Conservation (phyloP, 2,888 invertebrate species). For the Terebella lapidaria region DNA sequence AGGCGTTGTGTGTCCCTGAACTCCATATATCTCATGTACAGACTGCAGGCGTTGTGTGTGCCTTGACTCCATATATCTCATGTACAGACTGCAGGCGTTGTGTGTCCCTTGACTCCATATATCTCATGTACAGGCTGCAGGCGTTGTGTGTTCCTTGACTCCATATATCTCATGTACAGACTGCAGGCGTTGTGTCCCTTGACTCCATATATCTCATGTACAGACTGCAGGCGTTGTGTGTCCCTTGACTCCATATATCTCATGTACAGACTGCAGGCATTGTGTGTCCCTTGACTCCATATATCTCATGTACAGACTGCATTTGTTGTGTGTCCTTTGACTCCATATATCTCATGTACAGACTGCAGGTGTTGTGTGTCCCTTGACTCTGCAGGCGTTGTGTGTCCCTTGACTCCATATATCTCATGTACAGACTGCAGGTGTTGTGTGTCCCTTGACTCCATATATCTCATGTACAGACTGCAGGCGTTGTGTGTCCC, state of each 20-base stretch:
- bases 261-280: slow-evolving; percentile 54
- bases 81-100: slow-evolving; percentile 54
- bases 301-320: slow-evolving; percentile 51
- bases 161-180: slow-evolving; percentile 42
- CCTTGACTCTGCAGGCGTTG: slow-evolving; percentile 54
- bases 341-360: too few species aligned
- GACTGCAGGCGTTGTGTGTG: slow-evolving; percentile 56
- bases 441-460: slow-evolving; percentile 54
- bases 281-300: slow-evolving; percentile 54
- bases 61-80: too few species aligned
- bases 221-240: slow-evolving; percentile 56
- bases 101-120: slow-evolving; percentile 54
- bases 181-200: slow-evolving; percentile 53
- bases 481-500: slow-evolving; percentile 55
- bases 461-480: slow-evolving; percentile 42
- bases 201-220: too few species aligned
- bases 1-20: slow-evolving; percentile 54
- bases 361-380: slow-evolving; percentile 56
- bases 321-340: slow-evolving; percentile 55
- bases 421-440: slow-evolving; percentile 52
- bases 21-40: too few species aligned
- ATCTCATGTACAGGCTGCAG: slow-evolving; percentile 52
- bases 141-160: slow-evolving; percentile 54
- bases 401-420: slow-evolving; percentile 54
- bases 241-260: too few species aligned